phyloP scores from a whole-genome alignment of 2,888 invertebrate species.

The Acleris holmiana region DNA sequence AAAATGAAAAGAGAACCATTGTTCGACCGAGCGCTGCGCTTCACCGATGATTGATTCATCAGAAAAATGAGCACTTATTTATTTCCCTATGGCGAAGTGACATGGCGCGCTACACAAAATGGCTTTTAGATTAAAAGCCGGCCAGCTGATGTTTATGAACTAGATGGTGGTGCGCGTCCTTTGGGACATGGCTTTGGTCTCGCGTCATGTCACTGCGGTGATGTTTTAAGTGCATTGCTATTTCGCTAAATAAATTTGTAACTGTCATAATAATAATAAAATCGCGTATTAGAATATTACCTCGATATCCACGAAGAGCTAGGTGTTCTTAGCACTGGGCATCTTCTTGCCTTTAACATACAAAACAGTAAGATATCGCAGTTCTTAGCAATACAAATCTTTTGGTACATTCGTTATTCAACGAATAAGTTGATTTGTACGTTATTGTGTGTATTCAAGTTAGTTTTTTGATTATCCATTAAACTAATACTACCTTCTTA shows the following conservation, averaged over 20 bases:
- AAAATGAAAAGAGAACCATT: constrained; percentile 40
- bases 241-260: not conserved
- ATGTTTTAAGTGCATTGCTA: constrained; percentile 7
- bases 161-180: constrained; percentile 30
- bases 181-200: constrained; percentile 21
- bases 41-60: constrained; percentile 57
- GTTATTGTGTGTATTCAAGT: too few relatives aligned
- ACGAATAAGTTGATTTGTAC: too few relatives aligned
- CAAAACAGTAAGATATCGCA: too few relatives aligned
- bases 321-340: too few relatives aligned
- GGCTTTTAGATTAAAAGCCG: constrained; percentile 73
- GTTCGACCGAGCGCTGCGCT: constrained; percentile 38
- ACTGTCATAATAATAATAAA: not conserved
- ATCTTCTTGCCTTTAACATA: too few relatives aligned
- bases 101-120: constrained; percentile 68
- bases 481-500: too few relatives aligned
- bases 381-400: too few relatives aligned
- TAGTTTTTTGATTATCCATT: too few relatives aligned
- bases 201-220: constrained; percentile 17
- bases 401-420: too few relatives aligned
- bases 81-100: constrained; percentile 54
- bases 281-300: not conserved
- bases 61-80: constrained; percentile 49
- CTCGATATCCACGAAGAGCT: too few relatives aligned
- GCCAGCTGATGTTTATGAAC: constrained; percentile 52